Evolutionary conservation across 2,888 invertebrate species (phyloP).

Genomic region (Drosophila atroscutellata): DNA sequence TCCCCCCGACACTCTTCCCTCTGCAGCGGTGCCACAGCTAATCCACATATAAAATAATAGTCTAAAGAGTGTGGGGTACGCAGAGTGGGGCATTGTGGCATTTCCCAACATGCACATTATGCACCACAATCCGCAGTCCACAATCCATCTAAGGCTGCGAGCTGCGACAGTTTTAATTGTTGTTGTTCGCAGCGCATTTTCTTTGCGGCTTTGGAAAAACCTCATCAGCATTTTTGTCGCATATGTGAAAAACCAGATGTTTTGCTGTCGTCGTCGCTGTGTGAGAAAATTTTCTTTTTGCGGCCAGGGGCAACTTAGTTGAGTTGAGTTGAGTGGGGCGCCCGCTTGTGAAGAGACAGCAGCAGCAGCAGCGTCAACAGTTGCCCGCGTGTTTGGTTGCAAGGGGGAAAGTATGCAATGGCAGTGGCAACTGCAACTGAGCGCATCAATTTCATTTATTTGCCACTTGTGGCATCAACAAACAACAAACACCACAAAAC

Average conservation of each 20-base stretch:
- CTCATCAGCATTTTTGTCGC: slow-evolving; percentile 64
- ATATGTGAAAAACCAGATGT: slow-evolving; percentile 72
- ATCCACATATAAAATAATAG: slow-evolving; percentile 57
- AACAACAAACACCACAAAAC: slow-evolving; percentile 39
- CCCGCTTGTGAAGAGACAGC: slow-evolving; percentile 61
- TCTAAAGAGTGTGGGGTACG: slow-evolving; percentile 5
- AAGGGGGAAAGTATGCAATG: slow-evolving; percentile 40
- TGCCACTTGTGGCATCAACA: slow-evolving; percentile 76
- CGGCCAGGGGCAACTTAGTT: slow-evolving; percentile 51
- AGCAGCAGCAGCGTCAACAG: slow-evolving; percentile 26
- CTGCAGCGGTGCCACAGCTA: slow-evolving; percentile 44
- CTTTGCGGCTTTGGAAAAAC: slow-evolving; percentile 56
- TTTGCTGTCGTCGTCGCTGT: slow-evolving; percentile 32
- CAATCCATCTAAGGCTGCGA: slow-evolving; percentile 65
- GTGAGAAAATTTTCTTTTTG: slow-evolving; percentile 71
- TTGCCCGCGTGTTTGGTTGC: slow-evolving; percentile 26
- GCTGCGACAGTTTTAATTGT: slow-evolving; percentile 75
- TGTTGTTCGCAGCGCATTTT: slow-evolving; percentile 51
- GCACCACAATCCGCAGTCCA: slow-evolving; percentile 21
- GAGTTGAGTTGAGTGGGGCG: slow-evolving; percentile 35
- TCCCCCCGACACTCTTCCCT: slow-evolving; percentile 3
- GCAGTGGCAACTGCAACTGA: slow-evolving; percentile 21
- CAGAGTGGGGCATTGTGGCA: slow-evolving; percentile 15
- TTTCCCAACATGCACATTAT: slow-evolving; percentile 35
- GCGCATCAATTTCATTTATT: slow-evolving; percentile 79